Percentiles rank a stretch among this genome's conserved stretches.
Evolutionary conservation across 2,888 invertebrate species (phyloP).

Genomic region (Philopedon plagiatum): DNA sequence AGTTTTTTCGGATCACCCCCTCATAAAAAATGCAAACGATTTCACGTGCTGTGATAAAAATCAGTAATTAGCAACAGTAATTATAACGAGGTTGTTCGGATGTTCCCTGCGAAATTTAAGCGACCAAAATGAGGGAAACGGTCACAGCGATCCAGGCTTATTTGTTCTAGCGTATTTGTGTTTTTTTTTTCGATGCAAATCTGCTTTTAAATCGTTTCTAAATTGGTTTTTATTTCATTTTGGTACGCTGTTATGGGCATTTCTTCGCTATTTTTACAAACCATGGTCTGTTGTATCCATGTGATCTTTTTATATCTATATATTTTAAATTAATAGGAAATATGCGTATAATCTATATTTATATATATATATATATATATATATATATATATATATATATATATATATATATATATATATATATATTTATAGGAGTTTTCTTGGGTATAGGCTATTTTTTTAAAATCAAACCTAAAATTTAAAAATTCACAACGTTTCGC

Average conservation of each 20-base stretch:
- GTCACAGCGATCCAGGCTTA: slow-evolving; percentile 55
- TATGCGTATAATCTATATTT: too few relatives aligned
- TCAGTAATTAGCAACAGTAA: slow-evolving; percentile 70
- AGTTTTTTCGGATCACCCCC: not conserved
- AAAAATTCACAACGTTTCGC: too few relatives aligned
- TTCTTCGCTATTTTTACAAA: too few relatives aligned
- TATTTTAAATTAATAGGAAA: too few relatives aligned
- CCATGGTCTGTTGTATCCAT: too few relatives aligned
- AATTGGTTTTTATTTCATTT: slow-evolving; percentile 56
- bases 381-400: too few relatives aligned
- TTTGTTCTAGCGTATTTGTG: slow-evolving; percentile 65
- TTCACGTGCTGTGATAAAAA: slow-evolving; percentile 69
- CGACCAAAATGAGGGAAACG: slow-evolving; percentile 58
- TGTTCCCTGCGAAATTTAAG: slow-evolving; percentile 56
- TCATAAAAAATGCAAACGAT: slow-evolving; percentile 62
- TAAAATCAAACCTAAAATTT: too few relatives aligned
- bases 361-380: too few relatives aligned
- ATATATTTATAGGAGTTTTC: too few relatives aligned
- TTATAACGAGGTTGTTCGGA: slow-evolving; percentile 67
- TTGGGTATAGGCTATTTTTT: too few relatives aligned
- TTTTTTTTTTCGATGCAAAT: slow-evolving; percentile 56
- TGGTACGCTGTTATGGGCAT: not conserved
- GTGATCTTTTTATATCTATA: too few relatives aligned
- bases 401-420: too few relatives aligned
- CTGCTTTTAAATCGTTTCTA: slow-evolving; percentile 59